A percentile compares a stretch with the other conserved stretches of the same genome.
Evolutionary conservation across 2,888 invertebrate genomes (phyloP).

Genomic region (Amphipyra tragopoginis): DNA sequence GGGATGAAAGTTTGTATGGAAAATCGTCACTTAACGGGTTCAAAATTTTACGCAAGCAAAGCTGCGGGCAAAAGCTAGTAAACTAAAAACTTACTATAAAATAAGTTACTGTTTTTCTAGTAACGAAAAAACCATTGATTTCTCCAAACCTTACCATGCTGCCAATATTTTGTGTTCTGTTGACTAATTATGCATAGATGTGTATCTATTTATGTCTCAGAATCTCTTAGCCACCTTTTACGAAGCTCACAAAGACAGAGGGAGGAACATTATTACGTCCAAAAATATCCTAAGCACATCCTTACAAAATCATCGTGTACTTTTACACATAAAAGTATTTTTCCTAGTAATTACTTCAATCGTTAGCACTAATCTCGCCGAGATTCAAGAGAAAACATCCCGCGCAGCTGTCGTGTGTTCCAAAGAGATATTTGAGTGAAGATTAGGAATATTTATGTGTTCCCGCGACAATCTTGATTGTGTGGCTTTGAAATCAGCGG

Average conservation of each 20-base stretch:
- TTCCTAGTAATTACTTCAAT: conserved; percentile 54
- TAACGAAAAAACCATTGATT: too few species aligned
- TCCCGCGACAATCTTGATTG: conserved; percentile 51
- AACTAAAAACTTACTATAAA: too few species aligned
- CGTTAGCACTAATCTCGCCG: conserved; percentile 54
- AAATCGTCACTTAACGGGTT: too few species aligned
- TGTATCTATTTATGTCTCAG: too few species aligned
- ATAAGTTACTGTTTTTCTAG: too few species aligned
- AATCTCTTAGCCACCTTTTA: neutral
- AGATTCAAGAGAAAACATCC: conserved; percentile 56
- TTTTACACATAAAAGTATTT: conserved; percentile 36
- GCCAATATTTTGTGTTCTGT: too few species aligned
- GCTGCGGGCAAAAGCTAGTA: too few species aligned
- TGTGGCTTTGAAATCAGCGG: conserved; percentile 43
- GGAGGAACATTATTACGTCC: neutral
- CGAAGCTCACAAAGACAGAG: conserved; percentile 3
- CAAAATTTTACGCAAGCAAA: too few species aligned
- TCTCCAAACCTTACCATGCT: too few species aligned
- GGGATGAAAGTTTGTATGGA: too few species aligned
- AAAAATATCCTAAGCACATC: conserved; percentile 17
- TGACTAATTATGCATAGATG: too few species aligned
- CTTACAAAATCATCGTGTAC: conserved; percentile 6
- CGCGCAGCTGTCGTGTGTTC: conserved; percentile 52
- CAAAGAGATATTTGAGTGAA: conserved; percentile 58
- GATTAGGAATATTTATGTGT: conserved; percentile 62